A percentile compares a stretch with the other conserved stretches of the same genome.
phyloP scores from a whole-genome alignment of 2,113 vertebrate species.

The Crotalus helleri region DNA sequence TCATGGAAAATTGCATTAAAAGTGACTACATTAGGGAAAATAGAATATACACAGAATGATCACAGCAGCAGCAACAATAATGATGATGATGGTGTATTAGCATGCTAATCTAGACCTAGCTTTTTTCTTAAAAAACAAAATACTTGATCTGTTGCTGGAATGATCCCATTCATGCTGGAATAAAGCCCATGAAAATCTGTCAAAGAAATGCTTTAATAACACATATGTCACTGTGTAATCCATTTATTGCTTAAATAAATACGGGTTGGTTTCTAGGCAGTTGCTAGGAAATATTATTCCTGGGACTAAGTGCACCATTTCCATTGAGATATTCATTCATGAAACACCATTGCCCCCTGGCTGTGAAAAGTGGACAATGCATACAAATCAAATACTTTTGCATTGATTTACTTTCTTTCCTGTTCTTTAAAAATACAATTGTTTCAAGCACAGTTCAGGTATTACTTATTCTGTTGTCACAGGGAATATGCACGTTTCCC shows the following conservation, averaged over 20 bases:
- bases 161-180: slow-evolving; percentile 1
- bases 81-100: background rate
- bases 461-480: background rate
- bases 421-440: rapidly evolving
- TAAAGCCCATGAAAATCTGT: slow-evolving; percentile 23
- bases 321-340: slow-evolving; percentile 19
- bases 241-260: slow-evolving; percentile 49
- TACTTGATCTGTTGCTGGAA: background rate
- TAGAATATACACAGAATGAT: background rate
- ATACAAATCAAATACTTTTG: rapidly evolving
- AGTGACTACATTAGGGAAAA: background rate
- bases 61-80: background rate
- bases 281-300: slow-evolving; percentile 43
- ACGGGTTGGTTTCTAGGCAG: slow-evolving; percentile 39
- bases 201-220: slow-evolving; percentile 66
- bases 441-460: background rate
- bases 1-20: background rate
- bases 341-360: slow-evolving; percentile 61
- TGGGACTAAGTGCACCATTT: background rate
- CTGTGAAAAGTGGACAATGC: slow-evolving; percentile 36
- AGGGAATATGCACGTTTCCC: background rate
- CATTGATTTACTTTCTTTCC: rapidly evolving
- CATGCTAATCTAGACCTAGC: background rate
- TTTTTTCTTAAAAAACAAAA: background rate
- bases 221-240: slow-evolving; percentile 44